Conservation (phyloP, 2,797 vertebrate species). For the Agapornis canus region DNA sequence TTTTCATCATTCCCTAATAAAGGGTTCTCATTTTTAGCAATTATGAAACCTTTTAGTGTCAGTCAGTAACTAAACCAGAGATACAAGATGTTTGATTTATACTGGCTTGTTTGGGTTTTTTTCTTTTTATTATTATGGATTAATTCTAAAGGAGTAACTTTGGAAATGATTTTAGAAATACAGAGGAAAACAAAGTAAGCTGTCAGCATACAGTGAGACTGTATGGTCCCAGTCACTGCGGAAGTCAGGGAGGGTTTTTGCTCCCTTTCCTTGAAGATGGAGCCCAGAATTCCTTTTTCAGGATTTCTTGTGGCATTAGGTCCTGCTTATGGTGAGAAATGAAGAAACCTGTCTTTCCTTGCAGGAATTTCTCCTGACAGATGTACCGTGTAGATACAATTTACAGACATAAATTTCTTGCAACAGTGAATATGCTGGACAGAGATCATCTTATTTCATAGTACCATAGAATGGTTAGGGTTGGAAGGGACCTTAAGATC, state of each 20-base stretch:
- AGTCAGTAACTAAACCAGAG: constrained; percentile 14
- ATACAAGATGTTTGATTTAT: constrained; percentile 15
- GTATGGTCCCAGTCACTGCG: not conserved
- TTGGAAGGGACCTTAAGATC: not conserved
- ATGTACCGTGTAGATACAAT: not conserved
- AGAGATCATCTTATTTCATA: not conserved
- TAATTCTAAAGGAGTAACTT: not conserved
- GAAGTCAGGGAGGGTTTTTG: not conserved
- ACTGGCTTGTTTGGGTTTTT: not conserved
- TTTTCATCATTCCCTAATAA: constrained; percentile 9
- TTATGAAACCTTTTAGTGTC: constrained; percentile 45
- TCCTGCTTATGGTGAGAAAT: not conserved
- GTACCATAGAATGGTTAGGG: not conserved
- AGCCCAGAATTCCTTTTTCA: not conserved
- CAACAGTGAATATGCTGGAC: not conserved
- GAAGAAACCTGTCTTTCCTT: not conserved
- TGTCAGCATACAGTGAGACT: not conserved
- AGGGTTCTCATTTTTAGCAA: constrained; percentile 5
- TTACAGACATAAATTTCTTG: not conserved
- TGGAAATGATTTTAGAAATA: not conserved
- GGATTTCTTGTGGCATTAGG: not conserved
- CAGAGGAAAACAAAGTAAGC: not conserved
- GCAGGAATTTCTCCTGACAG: not conserved
- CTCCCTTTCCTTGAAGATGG: not conserved
- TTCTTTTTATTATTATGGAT: not conserved